Evolutionary conservation across 2,888 invertebrate genomes (phyloP).

Genomic region (Agrochola circellaris): DNA sequence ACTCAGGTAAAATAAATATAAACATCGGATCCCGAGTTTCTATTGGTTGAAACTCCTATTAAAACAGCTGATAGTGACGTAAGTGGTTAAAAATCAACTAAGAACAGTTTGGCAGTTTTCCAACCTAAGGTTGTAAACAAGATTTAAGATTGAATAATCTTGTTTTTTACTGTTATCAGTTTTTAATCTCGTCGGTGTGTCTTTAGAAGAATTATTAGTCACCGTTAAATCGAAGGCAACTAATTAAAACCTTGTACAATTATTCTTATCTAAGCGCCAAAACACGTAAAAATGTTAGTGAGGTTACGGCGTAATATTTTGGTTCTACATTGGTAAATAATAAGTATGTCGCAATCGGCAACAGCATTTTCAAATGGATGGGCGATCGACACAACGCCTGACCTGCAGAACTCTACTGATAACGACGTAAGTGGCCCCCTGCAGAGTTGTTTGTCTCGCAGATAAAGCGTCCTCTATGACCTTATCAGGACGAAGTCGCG

Average conservation of each 20-base stretch:
- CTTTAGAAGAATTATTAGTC: constrained; percentile 33
- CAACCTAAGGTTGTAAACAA: constrained; percentile 51
- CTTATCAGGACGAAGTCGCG: constrained; percentile 66
- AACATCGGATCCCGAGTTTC: rapidly evolving
- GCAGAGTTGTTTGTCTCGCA: constrained; percentile 85
- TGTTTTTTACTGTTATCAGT: constrained; percentile 43
- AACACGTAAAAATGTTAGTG: constrained; percentile 62
- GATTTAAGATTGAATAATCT: constrained; percentile 27
- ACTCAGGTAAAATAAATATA: neutral
- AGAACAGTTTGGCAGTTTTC: constrained; percentile 28
- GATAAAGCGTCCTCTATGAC: constrained; percentile 82
- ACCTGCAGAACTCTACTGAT: constrained; percentile 83
- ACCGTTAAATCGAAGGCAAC: constrained; percentile 15
- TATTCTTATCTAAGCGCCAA: constrained; percentile 55
- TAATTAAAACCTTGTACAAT: constrained; percentile 40
- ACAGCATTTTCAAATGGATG: constrained; percentile 84
- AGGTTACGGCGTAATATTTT: constrained; percentile 65
- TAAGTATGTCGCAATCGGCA: constrained; percentile 79
- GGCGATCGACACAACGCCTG: constrained; percentile 87
- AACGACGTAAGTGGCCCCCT: constrained; percentile 89
- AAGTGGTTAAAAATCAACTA: too few species aligned
- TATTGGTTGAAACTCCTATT: neutral
- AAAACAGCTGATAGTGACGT: constrained; percentile 44
- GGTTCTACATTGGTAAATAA: constrained; percentile 57
- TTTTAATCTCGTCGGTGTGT: constrained; percentile 29